Base-by-base conservation (phyloP, 2,113 vertebrate genomes). In the Crypturellus undulatus region DNA sequence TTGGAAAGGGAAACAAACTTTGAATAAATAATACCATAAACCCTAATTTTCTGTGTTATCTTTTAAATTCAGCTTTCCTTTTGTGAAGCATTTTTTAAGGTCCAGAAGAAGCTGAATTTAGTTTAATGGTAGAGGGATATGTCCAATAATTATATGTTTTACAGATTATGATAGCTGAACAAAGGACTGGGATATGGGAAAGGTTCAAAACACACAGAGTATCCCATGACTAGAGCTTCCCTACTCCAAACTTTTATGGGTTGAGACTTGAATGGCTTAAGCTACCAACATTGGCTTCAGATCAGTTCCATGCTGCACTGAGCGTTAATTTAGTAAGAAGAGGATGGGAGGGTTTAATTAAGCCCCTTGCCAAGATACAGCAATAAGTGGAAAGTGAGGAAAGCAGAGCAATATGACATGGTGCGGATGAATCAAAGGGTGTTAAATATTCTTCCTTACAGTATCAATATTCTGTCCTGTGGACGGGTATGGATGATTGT, bases 311-410 rank as follows among this genome's bases (percentile, higher is more conserved):
- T 1, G 34, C 92, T 93, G 91, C 73, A 73, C 94, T 83, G 86
- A 95, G 91, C 92, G 79, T 84, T 96, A 89, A 95, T 96, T 95
- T 93, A 92, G 63, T 62, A 65, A 84, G 90, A 73, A 93, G 96
- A 76, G 92, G 59, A 96, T 91, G 95, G 96, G 93, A 94, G 92
- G 94, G 92, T 95, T 97, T 95, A 95, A 97, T 96, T 96, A 94
- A 96, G 63, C 65, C 88, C 87, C 96, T 96, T 95, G 93, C 96
- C 97, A 97, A 92, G 72, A 85, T 59, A 89, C 80, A 91, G 89
- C 73, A 82, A 93, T 38, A 80, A 91, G 92, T 69, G 84, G 87
- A 91, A 95, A 96, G 94, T 92, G 90, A 92, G 71, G 81, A 34
- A 94, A 92, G 88, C 54, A 91, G 86, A 93, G 5, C 47, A 83